Evolutionary conservation across 2,888 invertebrate genomes (phyloP), one percentile per base, ranked within the genome.

Genomic region (Heliconius charithonia): DNA sequence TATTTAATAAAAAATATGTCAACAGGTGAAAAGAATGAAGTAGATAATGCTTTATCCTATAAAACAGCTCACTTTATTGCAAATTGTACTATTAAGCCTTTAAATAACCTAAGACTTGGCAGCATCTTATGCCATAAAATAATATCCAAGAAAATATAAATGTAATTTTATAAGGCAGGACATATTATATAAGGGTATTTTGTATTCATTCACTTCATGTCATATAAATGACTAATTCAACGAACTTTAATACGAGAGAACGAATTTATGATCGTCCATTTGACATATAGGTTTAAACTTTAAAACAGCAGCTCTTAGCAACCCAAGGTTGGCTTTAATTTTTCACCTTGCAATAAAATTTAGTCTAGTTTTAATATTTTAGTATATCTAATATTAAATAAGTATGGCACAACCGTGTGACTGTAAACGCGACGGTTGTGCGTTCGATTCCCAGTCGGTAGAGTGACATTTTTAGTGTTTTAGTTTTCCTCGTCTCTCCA

Each of bases 201-300:
- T 45, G 25, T 45, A 51, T 51, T 71, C n/a, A 37, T 67, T 22
- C 22, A 7, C 10, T 51, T 22, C 29, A 51, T 12, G 29, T 56
- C n/a, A 71, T 12, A 51, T 56, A 71, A 13, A 56, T 56, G 29
- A 71, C 22, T 27, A 71, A 56, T 32, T 56, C 56, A 56, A 56
- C 29, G 29, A 71, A 71, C 29, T 71, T 29, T 4, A 51, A 71
- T 29, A 56, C 22, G n/a, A 29, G 13, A 56, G 29, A 29, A 71
- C 12, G 22, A 51, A 56, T 71, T 71, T 71, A n/a, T 71, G 6
- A 71, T 71, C 22, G n/a, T 71, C 6, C 22, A 13, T 71, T 71
- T 13, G 29, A 71, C 70, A 22, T 51, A 1, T 37, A 37, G 32
- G 56, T 56, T n/a, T 7, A 71, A 56, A 71, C 10, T 56, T 56